Percentiles rank a stretch among this genome's conserved stretches.
Evolutionary conservation across 2,797 vertebrate species (phyloP).

Genomic region (Scolopax bukidnonensis): DNA sequence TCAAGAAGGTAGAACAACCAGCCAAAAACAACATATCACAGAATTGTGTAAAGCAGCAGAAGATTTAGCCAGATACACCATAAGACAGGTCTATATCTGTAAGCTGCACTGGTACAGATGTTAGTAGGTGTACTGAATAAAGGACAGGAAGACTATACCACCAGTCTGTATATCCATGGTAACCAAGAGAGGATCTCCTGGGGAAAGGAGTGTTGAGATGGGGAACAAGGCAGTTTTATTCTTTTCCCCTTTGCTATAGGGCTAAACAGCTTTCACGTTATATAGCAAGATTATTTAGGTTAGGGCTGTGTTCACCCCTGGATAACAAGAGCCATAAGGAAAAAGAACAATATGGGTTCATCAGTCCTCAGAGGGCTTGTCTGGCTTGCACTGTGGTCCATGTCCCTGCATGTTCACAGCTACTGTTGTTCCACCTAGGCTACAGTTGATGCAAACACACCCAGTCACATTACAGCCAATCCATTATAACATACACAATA

Average conservation of each 20-base stretch:
- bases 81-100: not conserved
- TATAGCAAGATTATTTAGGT: not conserved
- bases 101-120: conserved; percentile 37
- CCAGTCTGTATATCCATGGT: conserved; percentile 20
- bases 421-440: not conserved
- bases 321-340: not conserved
- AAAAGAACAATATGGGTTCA: not conserved
- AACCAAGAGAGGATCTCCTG: conserved; percentile 1
- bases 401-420: not conserved
- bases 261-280: not conserved
- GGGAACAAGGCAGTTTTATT: not conserved
- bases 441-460: not conserved
- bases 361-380: not conserved
- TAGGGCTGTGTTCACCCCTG: rapidly evolving
- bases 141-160: not conserved
- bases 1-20: not conserved
- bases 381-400: not conserved
- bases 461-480: not conserved
- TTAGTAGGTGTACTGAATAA: conserved; percentile 32
- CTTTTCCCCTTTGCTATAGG: not conserved
- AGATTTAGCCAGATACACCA: not conserved
- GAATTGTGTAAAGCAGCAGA: not conserved
- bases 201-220: not conserved
- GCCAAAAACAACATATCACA: not conserved
- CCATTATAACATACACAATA: not conserved